Percentiles rank a stretch among this genome's conserved stretches.
Evolutionary conservation across 2,113 vertebrate species (phyloP).

Genomic region (Notothenia coriiceps): DNA sequence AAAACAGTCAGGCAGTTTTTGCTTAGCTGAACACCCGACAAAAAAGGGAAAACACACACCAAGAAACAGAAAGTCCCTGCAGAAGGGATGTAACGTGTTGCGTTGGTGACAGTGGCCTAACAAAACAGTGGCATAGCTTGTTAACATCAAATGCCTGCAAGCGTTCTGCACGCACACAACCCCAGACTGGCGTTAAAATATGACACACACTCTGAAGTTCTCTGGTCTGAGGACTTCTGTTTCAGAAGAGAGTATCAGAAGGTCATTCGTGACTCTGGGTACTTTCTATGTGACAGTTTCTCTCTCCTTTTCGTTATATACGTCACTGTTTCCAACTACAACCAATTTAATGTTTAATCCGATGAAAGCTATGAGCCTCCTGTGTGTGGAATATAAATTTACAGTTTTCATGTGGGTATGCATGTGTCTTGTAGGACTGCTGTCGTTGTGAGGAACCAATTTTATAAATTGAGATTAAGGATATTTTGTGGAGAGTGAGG

Average conservation of each 20-base stretch:
- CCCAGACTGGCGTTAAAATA: constrained; percentile 32
- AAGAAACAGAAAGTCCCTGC: constrained; percentile 37
- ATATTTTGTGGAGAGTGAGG: constrained; percentile 8
- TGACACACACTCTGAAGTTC: constrained; percentile 56
- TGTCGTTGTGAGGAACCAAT: constrained; percentile 8
- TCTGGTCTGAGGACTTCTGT: constrained; percentile 49
- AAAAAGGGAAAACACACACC: constrained; percentile 28
- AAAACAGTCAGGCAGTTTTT: constrained; percentile 60
- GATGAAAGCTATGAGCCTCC: constrained; percentile 25
- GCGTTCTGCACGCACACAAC: constrained; percentile 1
- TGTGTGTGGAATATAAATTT: constrained; percentile 12
- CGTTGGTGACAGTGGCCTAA: constrained; percentile 79
- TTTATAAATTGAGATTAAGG: not conserved
- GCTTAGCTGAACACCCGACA: constrained; percentile 19
- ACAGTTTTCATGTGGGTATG: not conserved
- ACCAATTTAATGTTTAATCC: constrained; percentile 54
- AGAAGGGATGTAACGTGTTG: constrained; percentile 66
- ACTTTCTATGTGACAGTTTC: constrained; percentile 55
- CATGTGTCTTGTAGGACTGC: not conserved
- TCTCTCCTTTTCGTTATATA: constrained; percentile 19
- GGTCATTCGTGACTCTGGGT: constrained; percentile 72
- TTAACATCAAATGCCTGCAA: constrained; percentile 77
- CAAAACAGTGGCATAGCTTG: constrained; percentile 74
- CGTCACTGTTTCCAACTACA: constrained; percentile 68
- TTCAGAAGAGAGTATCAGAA: constrained; percentile 58